These are phyloP conservation scores for Sogatella furcifera DNA, from an alignment of 1,140 invertebrate genomes.

Conservation along the genomic window DNA sequence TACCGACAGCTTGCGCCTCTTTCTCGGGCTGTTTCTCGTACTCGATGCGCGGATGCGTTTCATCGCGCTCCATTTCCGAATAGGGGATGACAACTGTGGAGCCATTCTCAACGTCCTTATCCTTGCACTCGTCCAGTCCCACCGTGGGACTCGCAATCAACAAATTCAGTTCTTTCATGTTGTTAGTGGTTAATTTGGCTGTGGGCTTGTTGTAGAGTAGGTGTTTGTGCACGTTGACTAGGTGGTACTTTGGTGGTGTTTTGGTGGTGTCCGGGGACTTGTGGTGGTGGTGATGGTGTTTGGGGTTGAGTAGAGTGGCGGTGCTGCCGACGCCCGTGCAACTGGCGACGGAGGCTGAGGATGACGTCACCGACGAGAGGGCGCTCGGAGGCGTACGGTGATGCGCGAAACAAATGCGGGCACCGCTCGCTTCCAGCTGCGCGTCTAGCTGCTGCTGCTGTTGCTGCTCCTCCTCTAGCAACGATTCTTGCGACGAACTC, in stretches of 20 bases:
- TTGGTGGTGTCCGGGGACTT: too few relatives aligned
- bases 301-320: conserved; percentile 17
- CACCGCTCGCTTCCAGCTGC: conserved; percentile 18
- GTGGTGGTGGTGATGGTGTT: background rate
- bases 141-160: conserved; percentile 15
- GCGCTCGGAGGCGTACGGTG: conserved; percentile 16
- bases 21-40: too few relatives aligned
- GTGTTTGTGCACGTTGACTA: conserved; percentile 8
- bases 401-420: conserved; percentile 18
- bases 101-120: background rate
- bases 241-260: too few relatives aligned
- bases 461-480: conserved; percentile 15
- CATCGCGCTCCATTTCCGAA: conserved; percentile 4
- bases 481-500: conserved; percentile 4
- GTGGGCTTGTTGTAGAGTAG: conserved; percentile 6
- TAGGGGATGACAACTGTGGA: conserved; percentile 1
- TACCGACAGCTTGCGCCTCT: too few relatives aligned
- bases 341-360: conserved; percentile 21
- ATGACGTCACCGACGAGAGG: conserved; percentile 20
- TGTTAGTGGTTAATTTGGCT: conserved; percentile 1
- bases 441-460: conserved; percentile 19
- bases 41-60: background rate
- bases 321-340: conserved; percentile 20
- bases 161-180: conserved; percentile 18
- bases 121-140: background rate